These are phyloP conservation scores for Leptinotarsa peninsularis DNA, from an alignment of 2,888 invertebrate species.

Conservation along the genomic window DNA sequence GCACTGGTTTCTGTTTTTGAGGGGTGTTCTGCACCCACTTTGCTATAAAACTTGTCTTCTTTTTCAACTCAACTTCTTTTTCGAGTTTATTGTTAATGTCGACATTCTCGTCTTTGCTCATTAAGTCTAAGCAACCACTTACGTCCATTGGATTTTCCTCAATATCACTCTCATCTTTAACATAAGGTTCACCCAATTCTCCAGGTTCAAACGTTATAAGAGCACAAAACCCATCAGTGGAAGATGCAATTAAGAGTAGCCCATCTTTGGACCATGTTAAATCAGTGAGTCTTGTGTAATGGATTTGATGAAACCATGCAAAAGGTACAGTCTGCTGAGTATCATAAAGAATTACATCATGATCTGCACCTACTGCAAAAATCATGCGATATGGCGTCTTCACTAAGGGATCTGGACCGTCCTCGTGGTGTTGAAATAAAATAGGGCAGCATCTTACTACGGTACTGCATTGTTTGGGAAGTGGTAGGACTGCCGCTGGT, in stretches of 20 bases:
- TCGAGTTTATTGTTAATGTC: constrained; percentile 47
- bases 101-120: constrained; percentile 49
- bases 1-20: not conserved
- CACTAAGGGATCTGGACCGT: constrained; percentile 70
- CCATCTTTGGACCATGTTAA: constrained; percentile 90
- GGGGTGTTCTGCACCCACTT: constrained; percentile 55
- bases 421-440: constrained; percentile 73
- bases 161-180: constrained; percentile 64
- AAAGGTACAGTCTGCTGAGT: constrained; percentile 87
- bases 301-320: constrained; percentile 84
- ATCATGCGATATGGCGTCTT: constrained; percentile 83
- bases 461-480: constrained; percentile 83
- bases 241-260: constrained; percentile 79
- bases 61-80: constrained; percentile 38
- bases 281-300: constrained; percentile 90
- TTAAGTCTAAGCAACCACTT: constrained; percentile 55
- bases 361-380: constrained; percentile 91
- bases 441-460: constrained; percentile 86
- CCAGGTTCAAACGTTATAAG: constrained; percentile 80
- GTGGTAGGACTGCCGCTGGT: constrained; percentile 83
- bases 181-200: constrained; percentile 77
- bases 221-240: constrained; percentile 92
- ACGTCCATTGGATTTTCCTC: constrained; percentile 56
- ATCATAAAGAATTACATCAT: constrained; percentile 87
- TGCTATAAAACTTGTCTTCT: constrained; percentile 60